Evolutionary conservation across 2,113 vertebrate species (phyloP), one percentile per base, ranked within the genome.

Genomic region (Psilopsiagon aymara): DNA sequence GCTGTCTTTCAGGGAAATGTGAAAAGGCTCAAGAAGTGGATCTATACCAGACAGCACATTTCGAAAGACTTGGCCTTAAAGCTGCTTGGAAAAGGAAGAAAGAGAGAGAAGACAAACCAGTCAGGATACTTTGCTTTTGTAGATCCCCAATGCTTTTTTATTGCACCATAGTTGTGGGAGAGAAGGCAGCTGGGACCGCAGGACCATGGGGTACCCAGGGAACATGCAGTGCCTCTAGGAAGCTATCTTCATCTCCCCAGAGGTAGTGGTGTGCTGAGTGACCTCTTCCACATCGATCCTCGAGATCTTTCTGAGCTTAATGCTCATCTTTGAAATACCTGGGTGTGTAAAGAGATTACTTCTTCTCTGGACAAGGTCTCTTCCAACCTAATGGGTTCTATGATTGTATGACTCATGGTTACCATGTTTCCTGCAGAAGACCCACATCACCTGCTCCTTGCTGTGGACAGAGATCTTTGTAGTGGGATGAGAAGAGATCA

Each of bases 371-470:
- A 24, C 0, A 2, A 81, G 16, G 16, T 53, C 10, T 53, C 18
- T 29, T 53, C 28, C 52, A 29, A 17, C 28, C 28, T 18, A 53
- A 17, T 5, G 11, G 52, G 52, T 53, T 29, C 52, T 53, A 5
- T 53, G 52, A 52, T 29, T 53, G 28, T 53, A 78, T 23, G 5
- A n/a, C 24, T 52, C 0, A 0, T 1, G 1, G 23, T 39, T 77
- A 77, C 71, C 29, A 14, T 13, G 11, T n/a, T 68, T 64, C 10
- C 31, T 69, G 14, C 13, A 62, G 49, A 7, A 70, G 12, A 80
- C 19, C 11, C 57, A 6, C 14, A 52, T 27, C 12, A 49, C 10
- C 47, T 76, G 57, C 18, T 71, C 8, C 10, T 55, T 11, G 29
- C 53, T 31, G 52, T 79, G 52, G 47, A 29, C 37, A 59, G 31